Base-by-base conservation (phyloP, 2,113 vertebrate species). In the Strix uralensis region DNA sequence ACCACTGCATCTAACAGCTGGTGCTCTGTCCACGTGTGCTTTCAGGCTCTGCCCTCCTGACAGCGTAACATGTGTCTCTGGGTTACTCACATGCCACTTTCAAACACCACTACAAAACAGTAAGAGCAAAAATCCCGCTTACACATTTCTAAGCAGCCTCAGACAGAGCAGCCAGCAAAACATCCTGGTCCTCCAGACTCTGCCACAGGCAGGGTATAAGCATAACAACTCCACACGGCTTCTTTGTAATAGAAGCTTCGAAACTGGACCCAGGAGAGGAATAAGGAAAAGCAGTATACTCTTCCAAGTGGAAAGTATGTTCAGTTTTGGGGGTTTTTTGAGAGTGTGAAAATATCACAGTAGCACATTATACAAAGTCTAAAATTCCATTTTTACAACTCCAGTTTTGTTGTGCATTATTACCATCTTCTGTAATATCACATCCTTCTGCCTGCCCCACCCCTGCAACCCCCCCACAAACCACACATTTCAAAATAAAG, bases 11-110 rank as follows among this genome's bases (percentile, higher is more conserved):
- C 32, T 34, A 72, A 72, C 63, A 83, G 58, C 49, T 4, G 0
- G 0, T 36, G 59, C 44, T 75, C 58, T 5, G 4, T 8, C 44
- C 90, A 25, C 0, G 0, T 11, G 30, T 7, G 46, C n/a, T 54
- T 70, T 15, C 63, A 36, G 80, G 77, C 87, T 77, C 49, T 92
- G 83, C 63, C 49, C 77, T 57, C 34, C 69, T 61, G 63, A 62
- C 59, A 78, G 72, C 10, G 0, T 11, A 78, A 34, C 84, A 74
- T 0, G 0, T 26, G 38, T 57, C 38, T 65, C 59, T 34, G 34
- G 3, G 40, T 32, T 61, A 30, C 34, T n/a, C 54, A 30, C 8
- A 4, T 1, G 2, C 17, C 25, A 5, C 69, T 72, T 42, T 18
- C 69, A 87, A 87, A 42, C 38, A 42, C 5, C 19, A 5, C 25